Conservation (phyloP, 2,888 invertebrate genomes). For the Sminthurinus aureus region DNA sequence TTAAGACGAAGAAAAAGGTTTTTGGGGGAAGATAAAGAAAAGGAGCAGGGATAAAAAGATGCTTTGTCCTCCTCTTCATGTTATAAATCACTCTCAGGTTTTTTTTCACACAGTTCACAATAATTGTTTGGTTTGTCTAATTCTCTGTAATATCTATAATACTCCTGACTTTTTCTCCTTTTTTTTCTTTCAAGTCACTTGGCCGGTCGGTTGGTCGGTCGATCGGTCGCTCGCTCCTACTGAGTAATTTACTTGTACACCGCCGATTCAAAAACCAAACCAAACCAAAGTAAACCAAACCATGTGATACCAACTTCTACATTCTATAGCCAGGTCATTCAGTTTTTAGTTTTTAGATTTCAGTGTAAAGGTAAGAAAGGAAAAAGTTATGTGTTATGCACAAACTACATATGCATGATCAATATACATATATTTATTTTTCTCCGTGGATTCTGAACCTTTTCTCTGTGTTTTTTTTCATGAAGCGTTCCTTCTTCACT, state of each 20-base stretch:
- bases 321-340: too few species aligned
- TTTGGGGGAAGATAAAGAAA: constrained; percentile 10
- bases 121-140: constrained; percentile 52
- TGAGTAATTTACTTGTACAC: constrained; percentile 42
- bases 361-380: neutral
- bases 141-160: too few species aligned
- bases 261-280: constrained; percentile 17
- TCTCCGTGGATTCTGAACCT: neutral
- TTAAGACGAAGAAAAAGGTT: neutral
- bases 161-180: constrained; percentile 40
- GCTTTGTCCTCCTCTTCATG: constrained; percentile 44
- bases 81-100: constrained; percentile 48
- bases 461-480: constrained; percentile 7
- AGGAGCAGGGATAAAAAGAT: constrained; percentile 35
- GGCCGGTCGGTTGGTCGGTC: neutral
- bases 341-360: too few species aligned
- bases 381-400: neutral
- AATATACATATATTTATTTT: neutral
- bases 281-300: neutral
- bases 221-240: constrained; percentile 16
- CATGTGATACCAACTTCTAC: neutral
- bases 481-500: neutral
- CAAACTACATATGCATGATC: neutral
- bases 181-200: constrained; percentile 12
- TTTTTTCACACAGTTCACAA: constrained; percentile 46